Evolutionary conservation across 2,113 vertebrate species (phyloP), one percentile per base, ranked within the genome.

Genomic region (Puntigrus tetrazona): DNA sequence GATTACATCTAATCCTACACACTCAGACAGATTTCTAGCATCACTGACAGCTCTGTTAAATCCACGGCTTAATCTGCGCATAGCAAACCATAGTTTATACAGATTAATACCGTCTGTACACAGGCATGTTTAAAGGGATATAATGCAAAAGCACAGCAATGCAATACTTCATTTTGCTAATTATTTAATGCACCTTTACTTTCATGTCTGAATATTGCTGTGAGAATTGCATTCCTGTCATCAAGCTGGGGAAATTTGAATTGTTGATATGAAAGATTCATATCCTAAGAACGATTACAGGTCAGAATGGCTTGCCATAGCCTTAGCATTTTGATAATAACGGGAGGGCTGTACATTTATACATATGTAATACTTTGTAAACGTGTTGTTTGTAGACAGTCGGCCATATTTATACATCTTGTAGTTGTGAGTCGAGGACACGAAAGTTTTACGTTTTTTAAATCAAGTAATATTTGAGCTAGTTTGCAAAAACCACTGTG

Each of bases 1-100:
- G 77, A 79, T 67, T 67, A 67, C 10, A 67, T 69, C 61, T 50
- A 69, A 69, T 81, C 78, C 61, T 65, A 20, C 27, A 20, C 27
- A 50, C 25, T 31, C 25, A 47, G 29, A 47, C 47, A 41, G 57
- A 65, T 65, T 65, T 27, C 25, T 3, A 14, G 31, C 9, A 31
- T 65, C 78, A 80, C 61, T 69, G 52, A 59, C 52, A 59, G 52
- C 41, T 31, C 22, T 52, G 29, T 78, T 41, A 78, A 5, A 61
- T 45, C 34, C 5, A 29, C 7, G 36, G n/a, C 14, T 65, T 38
- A 59, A 14, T 55, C 47, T 29, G 34, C 29, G 0, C 3, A 45
- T 45, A 14, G 43, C 43, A 13, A 47, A 14, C 13, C 45, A 47
- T 43, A 43, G 41, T 43, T 43, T 45, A 45, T 45, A 2, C 9